Base-by-base conservation (phyloP, 2,113 vertebrate species). In the Neolamprologus ventralis region DNA sequence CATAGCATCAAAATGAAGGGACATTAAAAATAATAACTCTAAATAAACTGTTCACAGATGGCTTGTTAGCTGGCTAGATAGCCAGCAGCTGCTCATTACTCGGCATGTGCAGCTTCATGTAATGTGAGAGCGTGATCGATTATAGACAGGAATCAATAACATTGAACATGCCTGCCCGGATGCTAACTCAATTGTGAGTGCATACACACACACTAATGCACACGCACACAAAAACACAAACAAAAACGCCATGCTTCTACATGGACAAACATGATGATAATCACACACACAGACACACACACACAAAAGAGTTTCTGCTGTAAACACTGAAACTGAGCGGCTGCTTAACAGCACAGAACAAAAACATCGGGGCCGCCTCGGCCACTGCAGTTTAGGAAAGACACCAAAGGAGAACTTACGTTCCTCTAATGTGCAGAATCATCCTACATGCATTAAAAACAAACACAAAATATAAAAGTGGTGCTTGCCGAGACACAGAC, bases 121-220 rank as follows among this genome's bases (percentile, higher is more conserved):
- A 91, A 92, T 54, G 81, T 21, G 87, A 90, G 82, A 83, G 84
- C 40, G 12, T 26, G 14, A 94, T 93, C 45, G 85, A 93, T 90
- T 82, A 87, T 83, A 58, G 84, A 45, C 63, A 9, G 2, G 10
- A 80, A 94, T 94, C 94, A 94, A 94, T 95, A 91, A 9, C 60
- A 82, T 78, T 53, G 90, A 92, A 92, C 91, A 88, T 21, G 88
- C 82, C 81, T 54, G 81, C 54, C 73, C 21, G 37, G 87, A 89
- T 89, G 81, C 85, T 89, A 89, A 90, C 63, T 85, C 80, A 84
- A 55, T 65, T 83, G 35, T 23, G 45, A 81, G 28, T 7, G 1
- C 4, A 12, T 49, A 23, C 68, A 42, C 71, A 45, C 33, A 49
- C 2, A 23, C 58, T 55, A 14, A 58, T 47, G 81, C 81, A 3